Evolutionary conservation across 2,888 invertebrate species (phyloP).

Genomic region (Drosophila lutescens): DNA sequence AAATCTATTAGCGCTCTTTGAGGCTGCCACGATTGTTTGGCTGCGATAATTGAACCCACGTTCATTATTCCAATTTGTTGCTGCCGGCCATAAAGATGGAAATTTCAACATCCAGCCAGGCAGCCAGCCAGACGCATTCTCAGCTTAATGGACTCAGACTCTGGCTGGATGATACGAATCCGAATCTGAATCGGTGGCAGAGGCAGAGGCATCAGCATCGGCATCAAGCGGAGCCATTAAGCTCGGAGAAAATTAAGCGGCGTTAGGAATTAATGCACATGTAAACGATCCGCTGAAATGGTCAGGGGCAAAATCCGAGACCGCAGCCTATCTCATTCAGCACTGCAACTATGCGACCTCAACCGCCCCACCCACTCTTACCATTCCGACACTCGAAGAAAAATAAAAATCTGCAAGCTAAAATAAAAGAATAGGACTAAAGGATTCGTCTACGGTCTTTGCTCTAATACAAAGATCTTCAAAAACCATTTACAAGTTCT

Average conservation of each 20-base stretch:
- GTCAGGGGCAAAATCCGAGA: conserved; percentile 19
- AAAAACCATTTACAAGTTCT: not conserved
- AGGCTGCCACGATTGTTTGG: conserved; percentile 67
- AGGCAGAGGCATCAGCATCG: not conserved
- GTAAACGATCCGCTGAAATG: conserved; percentile 49
- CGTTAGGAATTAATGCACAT: conserved; percentile 78
- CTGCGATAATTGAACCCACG: conserved; percentile 80
- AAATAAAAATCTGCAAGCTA: not conserved
- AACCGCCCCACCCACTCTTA: conserved; percentile 31
- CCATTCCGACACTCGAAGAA: conserved; percentile 13
- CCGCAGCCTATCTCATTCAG: conserved; percentile 27
- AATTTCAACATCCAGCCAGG: conserved; percentile 39
- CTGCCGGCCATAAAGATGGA: conserved; percentile 45
- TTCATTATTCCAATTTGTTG: conserved; percentile 77
- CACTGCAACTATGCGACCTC: conserved; percentile 51
- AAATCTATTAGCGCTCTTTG: conserved; percentile 77
- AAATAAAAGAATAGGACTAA: too few relatives aligned
- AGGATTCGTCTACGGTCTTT: too few relatives aligned
- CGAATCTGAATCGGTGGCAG: conserved; percentile 4
- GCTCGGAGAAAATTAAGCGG: conserved; percentile 72
- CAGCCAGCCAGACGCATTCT: conserved; percentile 41
- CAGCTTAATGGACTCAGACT: conserved; percentile 56
- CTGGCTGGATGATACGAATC: conserved; percentile 9
- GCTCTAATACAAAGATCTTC: too few relatives aligned
- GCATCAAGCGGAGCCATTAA: conserved; percentile 34